Base-by-base conservation (phyloP, 2,113 vertebrate species). In the Pungitius pungitius region DNA sequence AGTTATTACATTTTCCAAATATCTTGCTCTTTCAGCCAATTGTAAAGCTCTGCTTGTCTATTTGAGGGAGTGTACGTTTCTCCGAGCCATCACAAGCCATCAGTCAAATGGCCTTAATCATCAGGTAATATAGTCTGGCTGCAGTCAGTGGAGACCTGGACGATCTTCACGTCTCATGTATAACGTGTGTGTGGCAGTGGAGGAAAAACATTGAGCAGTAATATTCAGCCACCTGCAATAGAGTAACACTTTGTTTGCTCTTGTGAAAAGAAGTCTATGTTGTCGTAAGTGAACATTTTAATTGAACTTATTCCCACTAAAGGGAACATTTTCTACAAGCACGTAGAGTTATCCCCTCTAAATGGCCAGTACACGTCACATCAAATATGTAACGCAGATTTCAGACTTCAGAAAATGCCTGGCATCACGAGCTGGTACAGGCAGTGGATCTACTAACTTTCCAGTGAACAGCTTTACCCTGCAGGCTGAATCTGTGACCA, bases 41-140 rank as follows among this genome's bases (percentile, higher is more conserved):
- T 52, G 47, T 55, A 30, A 54, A 54, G 55, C 56, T 49, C 17
- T 51, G 22, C 78, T 82, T 73, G 77, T 90, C 84, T 90, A 80
- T 89, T 88, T 87, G 85, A 90, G 75, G 67, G 79, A 91, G 91
- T 85, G 83, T 68, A 59, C 20, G 43, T 81, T 85, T 86, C 73
- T 80, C 73, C 1, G 67, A 86, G 84, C 85, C n/a, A n/a, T 92
- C 90, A 85, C 78, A 83, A 87, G 63, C 70, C 83, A 90, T 92
- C 90, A 85, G 83, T 91, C 88, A 88, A 73, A 81, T 77, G 75
- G 62, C 45, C 56, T 52, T 77, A 84, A 64, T 84, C 71, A 72
- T 82, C 79, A 67, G 80, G 73, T 87, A 85, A 91, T 81, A 61
- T 81, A 60, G 73, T 69, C 82, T 85, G 82, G 84, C 83, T 87